These are phyloP conservation scores for Naja naja DNA, from an alignment of 2,113 vertebrate genomes.

Conservation along the genomic window DNA sequence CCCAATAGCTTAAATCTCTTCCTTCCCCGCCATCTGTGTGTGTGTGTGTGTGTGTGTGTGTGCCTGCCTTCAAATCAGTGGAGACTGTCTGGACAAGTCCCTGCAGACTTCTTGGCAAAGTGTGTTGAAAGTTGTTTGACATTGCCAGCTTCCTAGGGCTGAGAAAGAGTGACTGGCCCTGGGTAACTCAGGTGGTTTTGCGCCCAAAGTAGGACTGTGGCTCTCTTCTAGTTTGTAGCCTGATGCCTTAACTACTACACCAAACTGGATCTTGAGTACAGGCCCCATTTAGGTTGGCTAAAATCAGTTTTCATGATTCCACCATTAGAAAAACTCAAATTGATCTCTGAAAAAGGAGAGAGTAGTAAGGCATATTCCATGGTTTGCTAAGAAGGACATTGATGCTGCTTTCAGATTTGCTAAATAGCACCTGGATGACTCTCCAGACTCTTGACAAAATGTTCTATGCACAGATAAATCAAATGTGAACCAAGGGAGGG, in stretches of 20 bases:
- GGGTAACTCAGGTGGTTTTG: neutral
- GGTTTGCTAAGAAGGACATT: neutral
- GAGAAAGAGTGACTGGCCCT: neutral
- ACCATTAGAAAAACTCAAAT: neutral
- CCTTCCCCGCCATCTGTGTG: neutral
- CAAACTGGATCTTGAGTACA: neutral
- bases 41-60: fast-evolving
- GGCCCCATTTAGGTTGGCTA: neutral
- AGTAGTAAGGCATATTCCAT: neutral
- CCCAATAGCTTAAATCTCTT: neutral
- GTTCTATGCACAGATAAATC: neutral
- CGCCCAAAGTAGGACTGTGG: neutral
- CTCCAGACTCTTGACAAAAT: neutral
- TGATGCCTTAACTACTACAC: neutral
- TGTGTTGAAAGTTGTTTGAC: neutral
- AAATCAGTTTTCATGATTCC: neutral
- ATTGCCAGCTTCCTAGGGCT: neutral
- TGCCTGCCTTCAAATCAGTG: neutral
- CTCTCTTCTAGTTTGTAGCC: neutral
- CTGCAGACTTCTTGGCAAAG: neutral
- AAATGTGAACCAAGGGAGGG: neutral
- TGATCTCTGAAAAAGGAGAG: neutral
- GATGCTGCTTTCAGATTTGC: neutral
- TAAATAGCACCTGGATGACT: neutral
- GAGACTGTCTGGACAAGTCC: neutral